Evolutionary conservation across 2,888 invertebrate species (phyloP).

Genomic region (Tetheella fluctuosa): DNA sequence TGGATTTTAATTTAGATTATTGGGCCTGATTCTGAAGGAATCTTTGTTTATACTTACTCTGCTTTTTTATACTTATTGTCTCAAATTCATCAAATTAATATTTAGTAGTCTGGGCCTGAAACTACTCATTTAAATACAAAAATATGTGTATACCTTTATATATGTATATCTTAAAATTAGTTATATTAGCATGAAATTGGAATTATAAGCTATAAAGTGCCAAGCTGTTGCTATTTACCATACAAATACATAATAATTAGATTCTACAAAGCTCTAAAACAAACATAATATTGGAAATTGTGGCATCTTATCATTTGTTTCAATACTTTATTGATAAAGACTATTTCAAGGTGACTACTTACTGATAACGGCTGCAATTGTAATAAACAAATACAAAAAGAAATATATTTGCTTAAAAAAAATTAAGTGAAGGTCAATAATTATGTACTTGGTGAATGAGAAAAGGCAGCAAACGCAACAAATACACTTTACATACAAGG

Average conservation of each 20-base stretch:
- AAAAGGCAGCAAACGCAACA: background rate
- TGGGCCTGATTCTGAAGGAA: too few species aligned
- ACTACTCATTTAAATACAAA: background rate
- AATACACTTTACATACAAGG: background rate
- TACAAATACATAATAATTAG: background rate
- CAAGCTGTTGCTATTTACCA: background rate
- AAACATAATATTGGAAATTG: background rate
- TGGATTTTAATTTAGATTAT: too few species aligned
- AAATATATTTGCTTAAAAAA: background rate
- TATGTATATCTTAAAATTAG: background rate
- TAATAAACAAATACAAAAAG: background rate
- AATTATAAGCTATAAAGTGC: background rate
- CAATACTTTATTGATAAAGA: background rate
- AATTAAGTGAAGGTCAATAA: background rate
- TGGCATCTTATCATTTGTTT: background rate
- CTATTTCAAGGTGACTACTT: slow-evolving; percentile 3
- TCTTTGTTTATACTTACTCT: too few species aligned
- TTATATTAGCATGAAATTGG: background rate
- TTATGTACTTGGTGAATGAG: background rate
- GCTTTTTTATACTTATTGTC: too few species aligned
- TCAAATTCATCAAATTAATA: background rate
- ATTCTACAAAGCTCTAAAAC: background rate
- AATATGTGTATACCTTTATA: background rate
- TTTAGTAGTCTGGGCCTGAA: background rate
- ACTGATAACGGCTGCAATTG: slow-evolving; percentile 8